Evolutionary conservation across 2,888 invertebrate genomes (phyloP), one percentile per base, ranked within the genome.

Genomic region (Onthophagus sagittarius): DNA sequence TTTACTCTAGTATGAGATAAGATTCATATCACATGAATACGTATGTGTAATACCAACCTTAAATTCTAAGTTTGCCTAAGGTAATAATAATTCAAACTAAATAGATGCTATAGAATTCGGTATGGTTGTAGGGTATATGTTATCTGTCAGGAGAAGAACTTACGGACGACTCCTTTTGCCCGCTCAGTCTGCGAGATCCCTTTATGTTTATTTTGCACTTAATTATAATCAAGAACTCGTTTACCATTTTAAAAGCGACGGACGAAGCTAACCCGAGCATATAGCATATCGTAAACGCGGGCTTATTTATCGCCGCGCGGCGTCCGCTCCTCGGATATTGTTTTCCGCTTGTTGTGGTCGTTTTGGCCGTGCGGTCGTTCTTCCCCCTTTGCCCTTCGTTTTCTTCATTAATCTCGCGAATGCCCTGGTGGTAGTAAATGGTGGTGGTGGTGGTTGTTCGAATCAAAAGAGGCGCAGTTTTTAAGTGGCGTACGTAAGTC

Each of bases 401-500:
- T 23, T 23, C 15, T 32, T 23, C 67, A 67, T 67, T 67, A 67
- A 67, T 67, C 67, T 23, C 9, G 7, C 31, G 23, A n/a, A 67
- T 67, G 67, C 15, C 67, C 14, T 11, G 67, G 67, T 15, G 23
- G 67, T 23, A 23, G 67, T 67, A 23, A n/a, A 67, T 67, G 23
- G 32, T 67, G 67, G 64, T 23, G 23, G 23, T 23, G 23, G 23
- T 23, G 23, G 23, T 23, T 23, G 23, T 23, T 23, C 64, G 64
- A 53, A 32, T 67, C 67, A 31, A 67, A 67, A 67, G 67, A 67
- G 23, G 53, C 71, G 71, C 65, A 23, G 15, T 64, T 67, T 23
- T 73, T 70, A 71, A 74, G 65, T 72, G 74, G 72, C 69, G 72
- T 63, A 72, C 64, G 72, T 69, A 70, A 69, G 72, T 77, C 79